Conservation (phyloP, 2,888 invertebrate species). For the Polydrusus pterygomalis region DNA sequence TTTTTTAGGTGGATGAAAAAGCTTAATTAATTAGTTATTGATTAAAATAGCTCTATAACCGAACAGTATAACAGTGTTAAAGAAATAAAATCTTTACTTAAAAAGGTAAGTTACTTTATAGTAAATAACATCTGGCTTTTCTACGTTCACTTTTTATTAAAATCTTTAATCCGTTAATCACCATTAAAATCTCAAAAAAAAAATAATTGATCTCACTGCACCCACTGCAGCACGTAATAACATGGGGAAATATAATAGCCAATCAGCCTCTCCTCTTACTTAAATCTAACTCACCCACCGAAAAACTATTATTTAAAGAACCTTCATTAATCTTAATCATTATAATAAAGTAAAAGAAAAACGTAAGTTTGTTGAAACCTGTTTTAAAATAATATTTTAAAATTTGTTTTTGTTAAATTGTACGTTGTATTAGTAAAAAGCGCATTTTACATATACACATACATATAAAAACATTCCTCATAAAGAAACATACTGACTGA, state of each 20-base stretch:
- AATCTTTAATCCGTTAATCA: background rate
- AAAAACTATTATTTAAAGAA: background rate
- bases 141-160: background rate
- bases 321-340: slow-evolving; percentile 17
- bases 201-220: slow-evolving; percentile 20
- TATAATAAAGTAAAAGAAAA: background rate
- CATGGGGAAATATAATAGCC: background rate
- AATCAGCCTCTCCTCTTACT: slow-evolving; percentile 5
- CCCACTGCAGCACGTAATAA: slow-evolving; percentile 8
- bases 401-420: background rate
- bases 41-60: too few species aligned
- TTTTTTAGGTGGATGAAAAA: background rate
- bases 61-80: background rate
- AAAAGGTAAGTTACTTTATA: too few species aligned
- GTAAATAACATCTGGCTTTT: background rate
- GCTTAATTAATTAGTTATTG: too few species aligned
- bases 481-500: slow-evolving; percentile 30
- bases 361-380: background rate
- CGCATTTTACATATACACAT: slow-evolving; percentile 14
- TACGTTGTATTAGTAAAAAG: background rate
- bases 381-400: background rate
- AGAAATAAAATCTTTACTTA: background rate
- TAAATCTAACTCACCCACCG: slow-evolving; percentile 1
- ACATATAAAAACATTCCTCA: slow-evolving; percentile 40
- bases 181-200: slow-evolving; percentile 16